Evolutionary conservation across 2,797 vertebrate species (phyloP), one percentile per base, ranked within the genome.

Genomic region (Perodicticus potto): DNA sequence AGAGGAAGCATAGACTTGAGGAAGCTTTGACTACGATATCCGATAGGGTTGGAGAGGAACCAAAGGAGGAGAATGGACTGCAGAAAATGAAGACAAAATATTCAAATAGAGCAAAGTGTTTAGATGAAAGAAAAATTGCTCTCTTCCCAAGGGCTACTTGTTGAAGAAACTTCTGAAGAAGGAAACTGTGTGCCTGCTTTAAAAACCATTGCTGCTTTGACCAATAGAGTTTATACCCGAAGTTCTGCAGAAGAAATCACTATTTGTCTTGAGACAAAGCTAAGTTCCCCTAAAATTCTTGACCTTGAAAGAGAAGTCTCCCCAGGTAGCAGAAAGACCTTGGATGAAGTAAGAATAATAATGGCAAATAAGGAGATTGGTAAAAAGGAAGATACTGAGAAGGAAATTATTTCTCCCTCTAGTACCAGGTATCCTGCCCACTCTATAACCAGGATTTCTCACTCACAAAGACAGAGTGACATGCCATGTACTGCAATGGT

Each of bases 401-500:
- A 96, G 83, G 43, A 94, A 84, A 55, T 83, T 43, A 69, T 95
- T 77, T 13, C 69, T 96, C 74, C 77, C 57, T 83, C 96, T 91
- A 89, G 81, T 88, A 93, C 74, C 40, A 86, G 73, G 97, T 99
- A 57, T 98, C 98, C 5, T 99, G 99, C 97, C 99, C 99, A 0
- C 98, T 99, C 43, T 99, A 99, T 96, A 99, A 99, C 95, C 98
- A 97, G 0, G 96, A 97, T 20, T 99, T 99, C 96, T 98, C 99
- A 0, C 95, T 77, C 0, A 69, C 93, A 0, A 97, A 98, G 98
- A 99, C 99, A 0, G 99, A 99, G 97, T 84, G 98, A 86, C 99
- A 99, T 19, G 99, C 99, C 0, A 99, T 99, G 83, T 99, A 98
- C 98, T 99, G 99, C 96, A 98, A 99, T 5, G 99, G 99, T 43